phyloP scores from a whole-genome alignment of 35 echinoderm and acorn worm species.

The Chiridota heheva region DNA sequence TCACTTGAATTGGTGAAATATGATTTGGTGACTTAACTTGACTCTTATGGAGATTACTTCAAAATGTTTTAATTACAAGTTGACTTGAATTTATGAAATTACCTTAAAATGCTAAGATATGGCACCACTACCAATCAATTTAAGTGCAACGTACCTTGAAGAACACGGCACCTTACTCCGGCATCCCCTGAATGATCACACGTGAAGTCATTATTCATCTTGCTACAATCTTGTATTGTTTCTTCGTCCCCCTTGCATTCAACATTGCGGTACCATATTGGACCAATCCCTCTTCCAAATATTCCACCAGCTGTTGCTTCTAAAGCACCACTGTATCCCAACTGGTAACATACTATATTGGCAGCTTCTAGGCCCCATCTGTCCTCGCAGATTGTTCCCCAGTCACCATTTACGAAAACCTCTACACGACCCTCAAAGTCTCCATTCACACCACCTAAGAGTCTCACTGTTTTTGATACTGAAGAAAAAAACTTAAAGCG shows the following conservation, averaged over 20 bases:
- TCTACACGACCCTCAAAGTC: slow-evolving; percentile 10
- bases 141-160: too few relatives aligned
- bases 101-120: too few relatives aligned
- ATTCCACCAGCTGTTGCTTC: background rate
- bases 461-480: too few relatives aligned
- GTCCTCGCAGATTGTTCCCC: slow-evolving; percentile 50
- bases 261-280: slow-evolving; percentile 6
- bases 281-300: slow-evolving; percentile 18
- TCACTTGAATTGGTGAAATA: too few relatives aligned
- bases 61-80: too few relatives aligned
- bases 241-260: background rate
- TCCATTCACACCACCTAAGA: too few relatives aligned
- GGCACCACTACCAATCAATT: too few relatives aligned
- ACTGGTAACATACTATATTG: slow-evolving; percentile 7
- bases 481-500: too few relatives aligned
- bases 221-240: slow-evolving; percentile 1
- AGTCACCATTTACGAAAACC: slow-evolving; percentile 4
- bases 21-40: too few relatives aligned
- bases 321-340: slow-evolving; percentile 6
- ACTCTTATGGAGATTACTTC: too few relatives aligned
- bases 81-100: too few relatives aligned
- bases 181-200: slow-evolving; percentile 46
- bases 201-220: slow-evolving; percentile 1
- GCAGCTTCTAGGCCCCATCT: slow-evolving; percentile 19
- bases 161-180: slow-evolving; percentile 5